phyloP scores from a whole-genome alignment of 1,140 invertebrate species.

The Magallana angulata region DNA sequence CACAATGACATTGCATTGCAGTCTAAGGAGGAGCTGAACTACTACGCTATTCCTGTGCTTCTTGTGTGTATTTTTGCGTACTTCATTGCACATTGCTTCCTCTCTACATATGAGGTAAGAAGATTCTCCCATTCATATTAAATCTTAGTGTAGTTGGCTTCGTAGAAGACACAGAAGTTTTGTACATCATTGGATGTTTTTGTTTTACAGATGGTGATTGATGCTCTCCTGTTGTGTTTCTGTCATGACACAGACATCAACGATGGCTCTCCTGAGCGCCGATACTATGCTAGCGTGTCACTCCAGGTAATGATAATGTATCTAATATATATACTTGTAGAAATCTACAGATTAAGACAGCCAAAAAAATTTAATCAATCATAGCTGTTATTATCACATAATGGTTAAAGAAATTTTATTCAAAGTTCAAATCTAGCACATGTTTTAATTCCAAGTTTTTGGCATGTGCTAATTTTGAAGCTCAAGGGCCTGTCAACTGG shows the following conservation, averaged over 20 bases:
- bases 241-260: constrained; percentile 84
- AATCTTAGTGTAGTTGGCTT: no score
- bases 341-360: no score
- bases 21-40: constrained; percentile 81
- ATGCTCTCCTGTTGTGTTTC: constrained; percentile 94
- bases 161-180: no score
- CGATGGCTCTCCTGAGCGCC: constrained; percentile 85
- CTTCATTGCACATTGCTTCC: constrained; percentile 94
- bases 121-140: no score
- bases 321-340: no score
- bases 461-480: no score
- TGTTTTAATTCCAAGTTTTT: no score
- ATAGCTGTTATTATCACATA: no score
- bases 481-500: no score
- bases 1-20: constrained; percentile 52
- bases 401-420: no score
- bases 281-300: constrained; percentile 88
- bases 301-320: constrained; percentile 83
- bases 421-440: no score
- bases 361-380: no score
- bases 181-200: background rate
- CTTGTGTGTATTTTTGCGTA: constrained; percentile 93
- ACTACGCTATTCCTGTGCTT: constrained; percentile 90
- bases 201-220: constrained; percentile 92
- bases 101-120: constrained; percentile 94